These are phyloP conservation scores for Bos javanicus DNA, from an alignment of 2,113 vertebrate genomes.

Conservation along the genomic window DNA sequence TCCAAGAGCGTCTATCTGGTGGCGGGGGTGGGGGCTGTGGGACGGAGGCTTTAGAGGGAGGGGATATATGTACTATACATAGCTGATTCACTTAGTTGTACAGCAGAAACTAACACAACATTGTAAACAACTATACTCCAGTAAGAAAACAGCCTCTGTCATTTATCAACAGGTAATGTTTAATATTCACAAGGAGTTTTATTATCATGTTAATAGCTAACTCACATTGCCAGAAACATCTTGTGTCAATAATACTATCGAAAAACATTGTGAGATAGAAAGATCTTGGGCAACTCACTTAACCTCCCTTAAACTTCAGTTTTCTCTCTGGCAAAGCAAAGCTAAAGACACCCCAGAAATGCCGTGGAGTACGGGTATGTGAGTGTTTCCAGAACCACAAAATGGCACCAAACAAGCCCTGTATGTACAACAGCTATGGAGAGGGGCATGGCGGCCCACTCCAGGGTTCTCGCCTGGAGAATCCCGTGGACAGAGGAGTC, in stretches of 20 bases:
- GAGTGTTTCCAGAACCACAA: neutral
- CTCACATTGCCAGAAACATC: neutral
- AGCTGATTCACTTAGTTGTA: neutral
- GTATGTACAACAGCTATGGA: accelerated
- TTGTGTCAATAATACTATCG: neutral
- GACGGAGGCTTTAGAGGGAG: neutral
- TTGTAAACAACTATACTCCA: neutral
- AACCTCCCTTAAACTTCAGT: neutral
- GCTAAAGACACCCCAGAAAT: neutral
- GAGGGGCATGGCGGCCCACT: neutral
- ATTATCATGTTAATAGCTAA: neutral
- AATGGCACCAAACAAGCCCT: neutral
- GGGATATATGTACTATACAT: neutral
- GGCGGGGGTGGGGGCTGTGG: neutral
- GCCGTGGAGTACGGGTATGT: neutral
- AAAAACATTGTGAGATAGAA: neutral
- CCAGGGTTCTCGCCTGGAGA: neutral
- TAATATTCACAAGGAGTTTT: neutral
- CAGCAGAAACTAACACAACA: neutral
- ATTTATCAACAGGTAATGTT: neutral
- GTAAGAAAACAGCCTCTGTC: neutral
- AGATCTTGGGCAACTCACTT: neutral
- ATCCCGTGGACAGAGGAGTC: neutral
- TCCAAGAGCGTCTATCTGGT: neutral
- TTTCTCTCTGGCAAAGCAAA: neutral